Conservation (phyloP, 1,140 invertebrate genomes). For the Maconellicoccus hirsutus region DNA sequence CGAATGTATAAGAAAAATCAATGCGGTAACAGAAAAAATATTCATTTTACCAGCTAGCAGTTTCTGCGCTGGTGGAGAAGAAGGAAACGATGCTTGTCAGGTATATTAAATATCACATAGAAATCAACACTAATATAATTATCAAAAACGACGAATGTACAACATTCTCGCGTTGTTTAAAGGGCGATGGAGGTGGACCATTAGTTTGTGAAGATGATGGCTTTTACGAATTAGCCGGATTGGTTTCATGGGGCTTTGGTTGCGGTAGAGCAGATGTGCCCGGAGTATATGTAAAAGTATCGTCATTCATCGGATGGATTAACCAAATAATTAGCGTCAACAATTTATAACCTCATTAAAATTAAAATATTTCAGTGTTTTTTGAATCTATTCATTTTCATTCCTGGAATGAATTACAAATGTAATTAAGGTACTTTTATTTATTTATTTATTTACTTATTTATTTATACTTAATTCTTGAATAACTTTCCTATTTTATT, state of each 20-base stretch:
- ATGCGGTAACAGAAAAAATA: constrained; percentile 85
- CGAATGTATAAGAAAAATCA: constrained; percentile 82
- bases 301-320: constrained; percentile 89
- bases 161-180: constrained; percentile 13
- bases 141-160: background rate
- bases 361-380: background rate
- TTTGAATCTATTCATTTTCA: no score
- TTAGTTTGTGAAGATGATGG: constrained; percentile 84
- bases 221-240: constrained; percentile 78
- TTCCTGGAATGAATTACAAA: no score
- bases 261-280: constrained; percentile 79
- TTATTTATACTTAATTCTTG: no score
- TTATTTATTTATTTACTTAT: no score
- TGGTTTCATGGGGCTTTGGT: constrained; percentile 87
- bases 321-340: constrained; percentile 94
- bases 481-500: no score
- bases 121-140: background rate
- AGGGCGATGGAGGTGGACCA: constrained; percentile 85
- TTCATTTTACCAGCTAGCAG: constrained; percentile 83
- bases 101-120: constrained; percentile 37
- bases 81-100: constrained; percentile 86
- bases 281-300: constrained; percentile 88
- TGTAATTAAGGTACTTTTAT: no score
- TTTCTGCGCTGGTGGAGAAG: constrained; percentile 85
- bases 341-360: constrained; percentile 51